A percentile compares a stretch with the other conserved stretches of the same genome.
phyloP scores from a whole-genome alignment of 2,113 vertebrate genomes.

The Alosa alosa region DNA sequence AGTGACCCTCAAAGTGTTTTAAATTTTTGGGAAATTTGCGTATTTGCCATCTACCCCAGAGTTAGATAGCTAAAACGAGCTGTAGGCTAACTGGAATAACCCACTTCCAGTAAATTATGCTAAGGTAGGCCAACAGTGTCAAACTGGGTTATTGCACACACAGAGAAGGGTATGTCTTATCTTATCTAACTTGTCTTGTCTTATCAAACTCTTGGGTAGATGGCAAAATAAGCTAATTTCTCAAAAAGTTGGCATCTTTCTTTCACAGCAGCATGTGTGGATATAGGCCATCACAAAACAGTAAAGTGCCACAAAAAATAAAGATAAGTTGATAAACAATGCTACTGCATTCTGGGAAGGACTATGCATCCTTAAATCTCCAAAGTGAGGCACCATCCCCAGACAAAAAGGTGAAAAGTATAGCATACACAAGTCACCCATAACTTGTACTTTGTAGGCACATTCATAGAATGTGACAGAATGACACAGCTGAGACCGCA shows the following conservation, averaged over 20 bases:
- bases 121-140: no score
- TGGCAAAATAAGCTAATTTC: no score
- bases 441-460: background rate
- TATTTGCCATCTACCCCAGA: no score
- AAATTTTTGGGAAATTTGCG: background rate
- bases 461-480: background rate
- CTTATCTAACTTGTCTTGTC: no score
- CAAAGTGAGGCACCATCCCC: background rate
- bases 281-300: background rate
- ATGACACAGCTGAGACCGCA: background rate
- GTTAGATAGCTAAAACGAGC: no score
- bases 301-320: background rate
- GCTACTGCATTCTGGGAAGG: background rate
- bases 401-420: background rate
- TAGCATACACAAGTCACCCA: background rate
- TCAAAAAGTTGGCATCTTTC: no score
- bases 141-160: no score
- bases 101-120: no score
- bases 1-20: background rate
- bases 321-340: background rate
- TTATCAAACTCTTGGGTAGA: no score
- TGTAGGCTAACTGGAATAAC: no score
- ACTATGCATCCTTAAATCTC: background rate
- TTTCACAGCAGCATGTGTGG: background rate
- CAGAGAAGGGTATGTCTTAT: no score